phyloP scores from a whole-genome alignment of 2,797 vertebrate genomes.

The Syndactyla subalaris region DNA sequence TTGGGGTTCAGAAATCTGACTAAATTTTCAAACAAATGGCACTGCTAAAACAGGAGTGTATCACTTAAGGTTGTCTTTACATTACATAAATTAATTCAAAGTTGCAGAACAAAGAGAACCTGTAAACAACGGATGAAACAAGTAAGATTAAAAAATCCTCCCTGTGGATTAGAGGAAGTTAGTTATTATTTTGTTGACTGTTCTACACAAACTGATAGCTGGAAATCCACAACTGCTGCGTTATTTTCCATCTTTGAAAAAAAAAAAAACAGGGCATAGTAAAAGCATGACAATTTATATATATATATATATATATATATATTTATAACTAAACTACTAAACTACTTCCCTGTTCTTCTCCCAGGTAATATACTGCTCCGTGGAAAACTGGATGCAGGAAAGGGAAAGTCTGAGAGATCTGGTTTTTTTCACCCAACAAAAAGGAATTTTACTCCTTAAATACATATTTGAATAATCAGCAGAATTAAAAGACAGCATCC shows the following conservation, averaged over 20 bases:
- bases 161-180: neutral
- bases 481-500: neutral
- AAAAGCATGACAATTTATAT: neutral
- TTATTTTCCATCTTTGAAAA: neutral
- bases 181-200: neutral
- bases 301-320: neutral
- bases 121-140: neutral
- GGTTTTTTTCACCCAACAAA: accelerated
- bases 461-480: neutral
- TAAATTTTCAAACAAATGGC: neutral
- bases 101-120: neutral
- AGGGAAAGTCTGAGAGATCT: neutral
- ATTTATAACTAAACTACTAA: neutral
- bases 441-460: neutral
- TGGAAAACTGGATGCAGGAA: neutral
- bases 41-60: neutral
- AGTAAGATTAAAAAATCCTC: neutral
- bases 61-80: neutral
- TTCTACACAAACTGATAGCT: neutral
- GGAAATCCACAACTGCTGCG: neutral
- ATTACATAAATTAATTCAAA: neutral
- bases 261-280: neutral
- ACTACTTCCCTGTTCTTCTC: neutral
- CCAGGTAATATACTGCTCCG: neutral
- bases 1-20: neutral